phyloP scores from a whole-genome alignment of 2,113 vertebrate genomes.

The Pygoscelis antarcticus region DNA sequence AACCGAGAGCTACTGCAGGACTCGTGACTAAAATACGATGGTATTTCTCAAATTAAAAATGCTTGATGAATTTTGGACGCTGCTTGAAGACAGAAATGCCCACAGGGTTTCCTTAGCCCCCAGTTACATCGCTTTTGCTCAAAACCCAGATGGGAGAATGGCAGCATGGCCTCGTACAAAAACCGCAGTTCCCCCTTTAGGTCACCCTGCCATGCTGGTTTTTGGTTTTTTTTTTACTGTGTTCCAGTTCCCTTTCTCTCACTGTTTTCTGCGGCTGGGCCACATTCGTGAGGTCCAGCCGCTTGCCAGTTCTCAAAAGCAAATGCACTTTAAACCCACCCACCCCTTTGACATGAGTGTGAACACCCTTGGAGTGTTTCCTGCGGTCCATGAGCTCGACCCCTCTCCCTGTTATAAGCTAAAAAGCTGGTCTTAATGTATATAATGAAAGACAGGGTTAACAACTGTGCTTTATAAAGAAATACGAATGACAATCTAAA shows the following conservation, averaged over 20 bases:
- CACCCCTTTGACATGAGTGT: not conserved
- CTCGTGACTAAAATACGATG: not conserved
- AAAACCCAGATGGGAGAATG: not conserved
- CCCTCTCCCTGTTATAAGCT: not conserved
- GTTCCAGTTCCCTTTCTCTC: not conserved
- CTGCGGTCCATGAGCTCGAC: rapidly evolving
- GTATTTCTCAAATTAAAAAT: not conserved
- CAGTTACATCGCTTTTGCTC: not conserved
- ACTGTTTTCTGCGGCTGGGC: not conserved
- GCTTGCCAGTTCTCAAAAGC: not conserved
- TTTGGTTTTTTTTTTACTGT: not conserved
- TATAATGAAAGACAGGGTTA: not conserved
- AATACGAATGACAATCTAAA: conserved; percentile 56
- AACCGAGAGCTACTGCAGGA: not conserved
- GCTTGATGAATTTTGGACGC: not conserved
- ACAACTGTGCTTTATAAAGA: conserved; percentile 22
- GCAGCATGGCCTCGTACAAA: not conserved
- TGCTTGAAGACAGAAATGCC: not conserved
- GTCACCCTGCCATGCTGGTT: not conserved
- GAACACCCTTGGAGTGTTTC: not conserved
- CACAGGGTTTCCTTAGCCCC: not conserved
- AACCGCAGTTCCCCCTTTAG: not conserved
- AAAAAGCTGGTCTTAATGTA: not conserved
- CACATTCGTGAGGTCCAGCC: not conserved
- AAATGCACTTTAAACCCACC: not conserved